Base-by-base conservation (phyloP, 2,113 vertebrate genomes). In the Delphinus delphis region DNA sequence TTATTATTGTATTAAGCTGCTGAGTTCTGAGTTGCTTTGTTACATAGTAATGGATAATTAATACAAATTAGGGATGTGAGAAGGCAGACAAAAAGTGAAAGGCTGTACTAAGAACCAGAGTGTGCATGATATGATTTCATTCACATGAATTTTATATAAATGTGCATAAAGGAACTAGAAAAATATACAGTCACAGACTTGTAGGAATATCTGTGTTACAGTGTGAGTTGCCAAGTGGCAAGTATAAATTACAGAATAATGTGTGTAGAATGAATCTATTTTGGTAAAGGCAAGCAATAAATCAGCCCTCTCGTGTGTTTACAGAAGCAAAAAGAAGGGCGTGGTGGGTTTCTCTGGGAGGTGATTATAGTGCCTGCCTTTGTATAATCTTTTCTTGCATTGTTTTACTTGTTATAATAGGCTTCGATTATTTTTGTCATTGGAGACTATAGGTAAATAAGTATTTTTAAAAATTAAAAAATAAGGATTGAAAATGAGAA, bases 291-390 rank as follows among this genome's bases (percentile, higher is more conserved):
- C 63, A 31, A 28, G 85, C 47, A 3, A 2, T 50, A 36, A 10
- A 2, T 20, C 36, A 7, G 3, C 18, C 25, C 85, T 33, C 12
- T 13, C 23, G 18, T 60, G 76, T 38, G 23, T 33, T 65, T 17
- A 28, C 33, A 2, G 58, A 36, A 41, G 83, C 6, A 0, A 3
- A 38, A 11, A 26, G 55, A 31, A 55, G 33, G 50, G 38, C 11
- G 60, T 65, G 80, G 28, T 1, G 55, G 68, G 28, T 13, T 55
- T 70, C 63, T 62, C 33, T 7, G 6, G 11, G 65, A 18, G 25
- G 31, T 5, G 26, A 25, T 21, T 0, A 1, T 1, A 21, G 50
- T n/a, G 1, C 4, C 53, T 41, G 20, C 38, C 8, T 41, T 26
- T 25, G 36, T 14, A 0, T 12, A 6, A 3, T 36, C 33, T 76